These are phyloP conservation scores for Eulemur macaco DNA, from an alignment of 2,113 vertebrate genomes.

Conservation along the genomic window DNA sequence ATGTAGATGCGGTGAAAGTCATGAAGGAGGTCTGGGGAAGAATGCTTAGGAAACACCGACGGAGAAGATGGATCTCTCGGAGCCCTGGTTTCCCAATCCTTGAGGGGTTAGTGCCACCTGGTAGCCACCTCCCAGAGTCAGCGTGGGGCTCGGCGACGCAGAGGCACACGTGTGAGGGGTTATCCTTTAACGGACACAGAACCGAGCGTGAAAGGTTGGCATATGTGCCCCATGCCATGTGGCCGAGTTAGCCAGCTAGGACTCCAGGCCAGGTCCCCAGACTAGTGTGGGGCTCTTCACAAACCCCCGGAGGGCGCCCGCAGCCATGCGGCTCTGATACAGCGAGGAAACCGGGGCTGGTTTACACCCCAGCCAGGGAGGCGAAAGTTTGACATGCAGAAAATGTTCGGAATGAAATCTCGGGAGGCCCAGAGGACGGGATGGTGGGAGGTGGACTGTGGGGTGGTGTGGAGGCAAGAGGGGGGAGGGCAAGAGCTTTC, in stretches of 20 bases:
- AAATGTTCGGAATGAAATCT: background rate
- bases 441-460: background rate
- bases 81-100: background rate
- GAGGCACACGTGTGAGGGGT: no score
- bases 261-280: no score
- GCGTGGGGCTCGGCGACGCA: rapidly evolving
- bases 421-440: background rate
- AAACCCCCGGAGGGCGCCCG: background rate
- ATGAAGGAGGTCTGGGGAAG: background rate
- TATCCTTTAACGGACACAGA: background rate
- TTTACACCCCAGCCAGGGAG: background rate
- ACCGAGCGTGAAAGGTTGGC: background rate
- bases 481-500: background rate
- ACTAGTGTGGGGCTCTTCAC: background rate
- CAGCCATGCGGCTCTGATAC: rapidly evolving
- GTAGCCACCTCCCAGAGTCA: background rate
- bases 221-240: background rate
- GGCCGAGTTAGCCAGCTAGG: background rate
- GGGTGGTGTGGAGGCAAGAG: background rate
- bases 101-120: background rate
- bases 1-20: background rate
- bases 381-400: background rate
- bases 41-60: background rate
- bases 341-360: background rate
- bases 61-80: background rate